Percentiles rank a stretch among this genome's conserved stretches.
Evolutionary conservation across 2,113 vertebrate species (phyloP).

Genomic region (Cebus imitator): DNA sequence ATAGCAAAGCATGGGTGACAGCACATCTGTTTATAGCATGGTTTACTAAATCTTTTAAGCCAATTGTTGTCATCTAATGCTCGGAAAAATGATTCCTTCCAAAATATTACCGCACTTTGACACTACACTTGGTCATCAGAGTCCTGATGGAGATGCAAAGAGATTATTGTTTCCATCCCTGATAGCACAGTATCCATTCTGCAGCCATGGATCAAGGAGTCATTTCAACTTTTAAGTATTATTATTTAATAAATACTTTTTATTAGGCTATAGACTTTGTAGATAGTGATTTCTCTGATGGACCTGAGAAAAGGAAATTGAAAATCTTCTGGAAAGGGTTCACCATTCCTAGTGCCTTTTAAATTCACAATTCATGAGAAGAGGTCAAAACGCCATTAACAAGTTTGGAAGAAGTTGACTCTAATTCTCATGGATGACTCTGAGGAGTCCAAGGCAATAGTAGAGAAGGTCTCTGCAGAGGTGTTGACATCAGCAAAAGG

Average conservation of each 20-base stretch:
- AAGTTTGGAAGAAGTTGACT: not conserved
- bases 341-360: not conserved
- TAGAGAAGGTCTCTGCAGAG: not conserved
- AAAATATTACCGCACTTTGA: not conserved
- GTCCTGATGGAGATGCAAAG: not conserved
- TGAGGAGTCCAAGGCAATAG: not conserved
- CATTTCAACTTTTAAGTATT: not conserved
- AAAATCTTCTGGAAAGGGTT: not conserved
- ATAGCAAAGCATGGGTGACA: not conserved
- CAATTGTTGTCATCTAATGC: not conserved
- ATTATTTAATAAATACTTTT: not conserved
- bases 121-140: not conserved
- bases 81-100: not conserved
- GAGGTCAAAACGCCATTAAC: not conserved
- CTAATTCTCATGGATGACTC: not conserved
- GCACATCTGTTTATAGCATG: not conserved
- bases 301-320: not conserved
- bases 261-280: not conserved
- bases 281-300: not conserved
- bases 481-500: not conserved
- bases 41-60: not conserved
- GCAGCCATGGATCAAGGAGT: not conserved
- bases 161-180: not conserved
- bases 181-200: not conserved
- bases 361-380: not conserved